These are phyloP conservation scores for Trissolcus japonicus DNA, from an alignment of 2,888 invertebrate species.

Conservation along the genomic window DNA sequence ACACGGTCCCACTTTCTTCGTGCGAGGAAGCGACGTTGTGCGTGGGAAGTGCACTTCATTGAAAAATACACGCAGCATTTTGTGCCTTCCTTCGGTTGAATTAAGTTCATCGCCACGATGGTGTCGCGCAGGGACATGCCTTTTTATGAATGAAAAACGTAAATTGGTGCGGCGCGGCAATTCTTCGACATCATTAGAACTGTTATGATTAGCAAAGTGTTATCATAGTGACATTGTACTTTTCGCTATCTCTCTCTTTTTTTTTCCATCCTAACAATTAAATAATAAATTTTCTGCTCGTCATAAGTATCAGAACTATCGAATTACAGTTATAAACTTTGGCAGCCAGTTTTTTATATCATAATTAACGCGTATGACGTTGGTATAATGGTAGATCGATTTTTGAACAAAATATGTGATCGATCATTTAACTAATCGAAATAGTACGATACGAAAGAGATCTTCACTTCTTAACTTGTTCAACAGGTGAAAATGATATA, in stretches of 20 bases:
- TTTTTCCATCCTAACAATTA: too few species aligned
- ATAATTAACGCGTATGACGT: too few species aligned
- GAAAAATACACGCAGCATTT: constrained; percentile 55
- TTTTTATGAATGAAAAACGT: constrained; percentile 57
- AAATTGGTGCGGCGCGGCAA: constrained; percentile 43
- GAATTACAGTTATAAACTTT: too few species aligned
- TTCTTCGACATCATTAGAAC: constrained; percentile 50
- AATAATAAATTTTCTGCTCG: too few species aligned
- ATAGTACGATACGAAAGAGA: too few species aligned
- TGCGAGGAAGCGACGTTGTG: constrained; percentile 34
- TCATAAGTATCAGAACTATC: too few species aligned
- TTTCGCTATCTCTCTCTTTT: not conserved
- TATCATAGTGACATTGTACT: constrained; percentile 20
- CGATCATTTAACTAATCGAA: too few species aligned
- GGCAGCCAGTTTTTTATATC: too few species aligned
- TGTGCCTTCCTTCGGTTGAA: constrained; percentile 51
- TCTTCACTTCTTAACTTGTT: too few species aligned
- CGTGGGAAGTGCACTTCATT: constrained; percentile 58
- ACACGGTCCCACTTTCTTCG: constrained; percentile 35
- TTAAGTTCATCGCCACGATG: constrained; percentile 52
- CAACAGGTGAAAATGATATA: not conserved
- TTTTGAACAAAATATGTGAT: too few species aligned
- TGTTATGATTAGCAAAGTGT: constrained; percentile 33
- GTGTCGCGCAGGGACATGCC: constrained; percentile 39
- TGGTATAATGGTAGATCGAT: too few species aligned